These are phyloP conservation scores for Podilymbus podiceps DNA, from an alignment of 2,113 vertebrate genomes.

Conservation along the genomic window DNA sequence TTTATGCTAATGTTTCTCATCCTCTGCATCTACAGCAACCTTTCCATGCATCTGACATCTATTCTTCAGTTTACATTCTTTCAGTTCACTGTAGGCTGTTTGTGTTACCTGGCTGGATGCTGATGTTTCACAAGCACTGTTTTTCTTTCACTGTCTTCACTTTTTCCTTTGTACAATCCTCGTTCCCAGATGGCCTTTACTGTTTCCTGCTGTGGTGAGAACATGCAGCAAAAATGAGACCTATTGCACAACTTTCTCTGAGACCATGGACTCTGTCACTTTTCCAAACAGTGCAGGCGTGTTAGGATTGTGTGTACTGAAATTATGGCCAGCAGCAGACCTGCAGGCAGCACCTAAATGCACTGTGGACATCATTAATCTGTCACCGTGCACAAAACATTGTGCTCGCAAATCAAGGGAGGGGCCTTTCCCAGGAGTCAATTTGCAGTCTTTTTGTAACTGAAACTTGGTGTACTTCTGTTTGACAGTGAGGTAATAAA, in stretches of 20 bases:
- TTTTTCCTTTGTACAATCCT: background rate
- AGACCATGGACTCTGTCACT: background rate
- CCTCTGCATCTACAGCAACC: background rate
- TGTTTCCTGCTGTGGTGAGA: constrained; percentile 9
- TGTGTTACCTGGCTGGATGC: background rate
- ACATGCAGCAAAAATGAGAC: constrained; percentile 10
- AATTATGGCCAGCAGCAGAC: background rate
- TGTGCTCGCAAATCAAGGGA: background rate
- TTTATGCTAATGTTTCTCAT: background rate
- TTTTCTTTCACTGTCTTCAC: background rate
- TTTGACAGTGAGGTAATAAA: background rate
- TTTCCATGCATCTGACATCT: background rate
- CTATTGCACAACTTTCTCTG: background rate
- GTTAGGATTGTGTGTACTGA: background rate
- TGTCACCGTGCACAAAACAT: background rate
- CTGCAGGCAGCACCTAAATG: background rate
- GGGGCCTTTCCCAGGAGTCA: background rate
- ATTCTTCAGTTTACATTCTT: background rate
- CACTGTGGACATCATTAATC: background rate
- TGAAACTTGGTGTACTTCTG: background rate
- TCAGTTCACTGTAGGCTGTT: background rate
- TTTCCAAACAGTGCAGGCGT: background rate
- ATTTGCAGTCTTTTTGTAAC: background rate
- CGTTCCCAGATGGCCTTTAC: background rate
- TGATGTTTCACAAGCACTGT: background rate